A percentile compares a stretch with the other conserved stretches of the same genome.
Conservation (phyloP, 2,113 vertebrate genomes). For the Cephalophus harveyi region DNA sequence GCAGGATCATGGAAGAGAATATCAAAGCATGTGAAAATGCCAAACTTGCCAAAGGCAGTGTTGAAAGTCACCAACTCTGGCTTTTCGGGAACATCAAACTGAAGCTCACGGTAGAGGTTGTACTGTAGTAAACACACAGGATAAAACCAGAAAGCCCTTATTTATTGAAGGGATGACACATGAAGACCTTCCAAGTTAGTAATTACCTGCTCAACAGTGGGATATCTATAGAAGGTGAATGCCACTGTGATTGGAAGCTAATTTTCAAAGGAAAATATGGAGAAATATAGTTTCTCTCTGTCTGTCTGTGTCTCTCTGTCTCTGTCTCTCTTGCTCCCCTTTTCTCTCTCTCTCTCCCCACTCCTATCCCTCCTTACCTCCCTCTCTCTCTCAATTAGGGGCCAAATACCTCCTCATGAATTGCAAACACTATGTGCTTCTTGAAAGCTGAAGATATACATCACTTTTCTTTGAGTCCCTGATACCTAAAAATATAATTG, state of each 20-base stretch:
- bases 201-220: not conserved
- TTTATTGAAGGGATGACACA: not conserved
- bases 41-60: conserved; percentile 87
- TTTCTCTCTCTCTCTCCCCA: not conserved
- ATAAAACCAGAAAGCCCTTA: not conserved
- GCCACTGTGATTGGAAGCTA: not conserved
- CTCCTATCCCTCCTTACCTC: not conserved
- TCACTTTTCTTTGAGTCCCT: not conserved
- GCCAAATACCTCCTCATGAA: not conserved
- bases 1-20: conserved; percentile 84
- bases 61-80: conserved; percentile 83
- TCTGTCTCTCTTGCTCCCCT: not conserved
- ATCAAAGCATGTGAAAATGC: conserved; percentile 88
- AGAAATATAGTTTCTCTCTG: not conserved
- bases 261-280: not conserved
- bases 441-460: not conserved
- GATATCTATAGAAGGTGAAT: not conserved
- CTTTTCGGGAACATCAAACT: conserved; percentile 80
- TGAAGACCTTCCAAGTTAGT: not conserved
- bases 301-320: not conserved
- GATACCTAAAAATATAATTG: not conserved
- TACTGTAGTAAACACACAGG: conserved; percentile 9
- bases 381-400: not conserved
- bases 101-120: conserved; percentile 55
- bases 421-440: not conserved